Percentiles rank a stretch among this genome's conserved stretches.
These are phyloP conservation scores for Chaetura pelagica DNA, from an alignment of 2,113 vertebrate species.

Conservation along the genomic window DNA sequence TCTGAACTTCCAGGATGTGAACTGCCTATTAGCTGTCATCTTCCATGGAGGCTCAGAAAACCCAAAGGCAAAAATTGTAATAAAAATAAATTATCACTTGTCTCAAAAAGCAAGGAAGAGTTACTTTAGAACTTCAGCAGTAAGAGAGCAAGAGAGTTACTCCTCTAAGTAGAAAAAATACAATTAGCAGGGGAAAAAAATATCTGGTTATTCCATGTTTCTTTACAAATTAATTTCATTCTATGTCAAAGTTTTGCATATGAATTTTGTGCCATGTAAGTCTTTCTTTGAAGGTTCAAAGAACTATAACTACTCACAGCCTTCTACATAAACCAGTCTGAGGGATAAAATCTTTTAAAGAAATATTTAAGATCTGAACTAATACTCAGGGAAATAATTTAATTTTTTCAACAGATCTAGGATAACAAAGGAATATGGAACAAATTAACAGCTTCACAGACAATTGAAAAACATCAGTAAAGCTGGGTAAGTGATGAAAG, in stretches of 20 bases:
- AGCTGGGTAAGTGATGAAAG: background rate
- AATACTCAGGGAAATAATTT: background rate
- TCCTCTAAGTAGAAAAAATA: background rate
- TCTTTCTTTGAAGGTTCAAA: background rate
- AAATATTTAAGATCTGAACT: background rate
- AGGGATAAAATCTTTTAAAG: background rate
- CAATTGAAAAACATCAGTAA: background rate
- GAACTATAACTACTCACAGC: background rate
- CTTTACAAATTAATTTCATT: background rate
- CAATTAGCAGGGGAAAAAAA: background rate
- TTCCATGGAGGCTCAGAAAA: background rate
- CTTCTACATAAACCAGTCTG: background rate
- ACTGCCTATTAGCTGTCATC: background rate
- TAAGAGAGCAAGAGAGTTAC: background rate
- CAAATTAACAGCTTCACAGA: background rate
- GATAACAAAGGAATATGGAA: background rate
- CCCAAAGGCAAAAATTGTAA: background rate
- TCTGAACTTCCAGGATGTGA: background rate
- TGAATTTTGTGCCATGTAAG: background rate
- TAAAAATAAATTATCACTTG: background rate
- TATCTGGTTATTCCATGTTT: background rate
- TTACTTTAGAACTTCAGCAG: background rate
- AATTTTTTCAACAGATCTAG: background rate
- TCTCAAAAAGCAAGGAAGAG: background rate
- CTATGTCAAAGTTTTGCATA: background rate